Conservation (phyloP, 2,888 invertebrate species). For the Poecilobothrus nobilitatus region DNA sequence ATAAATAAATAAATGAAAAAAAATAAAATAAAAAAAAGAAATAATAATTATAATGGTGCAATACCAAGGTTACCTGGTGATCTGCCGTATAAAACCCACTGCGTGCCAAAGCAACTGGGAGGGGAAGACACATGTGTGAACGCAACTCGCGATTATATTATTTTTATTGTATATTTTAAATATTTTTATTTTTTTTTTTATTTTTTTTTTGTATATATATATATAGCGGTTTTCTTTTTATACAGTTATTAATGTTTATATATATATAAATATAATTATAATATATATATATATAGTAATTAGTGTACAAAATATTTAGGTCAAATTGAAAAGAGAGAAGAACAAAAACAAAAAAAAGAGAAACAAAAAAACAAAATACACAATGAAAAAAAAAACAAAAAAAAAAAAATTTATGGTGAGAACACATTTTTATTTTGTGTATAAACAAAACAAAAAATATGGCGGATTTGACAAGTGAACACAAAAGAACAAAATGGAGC, state of each 20-base stretch:
- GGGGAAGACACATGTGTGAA: conserved; percentile 31
- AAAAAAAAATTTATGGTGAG: too few species aligned
- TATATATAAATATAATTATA: neutral
- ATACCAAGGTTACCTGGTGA: conserved; percentile 49
- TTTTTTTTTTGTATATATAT: conserved; percentile 18
- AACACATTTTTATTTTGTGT: neutral
- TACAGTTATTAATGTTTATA: neutral
- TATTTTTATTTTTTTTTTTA: conserved; percentile 14
- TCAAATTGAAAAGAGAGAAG: conserved; percentile 13
- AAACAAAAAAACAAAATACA: neutral
- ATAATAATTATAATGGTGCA: conserved; percentile 46
- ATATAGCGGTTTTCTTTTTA: neutral
- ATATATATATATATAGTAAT: conserved; percentile 18
- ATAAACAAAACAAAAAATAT: neutral
- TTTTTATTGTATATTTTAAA: neutral
- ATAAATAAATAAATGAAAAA: neutral
- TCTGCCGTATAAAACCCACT: conserved; percentile 57
- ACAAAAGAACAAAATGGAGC: too few species aligned
- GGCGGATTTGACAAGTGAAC: neutral
- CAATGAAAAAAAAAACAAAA: neutral
- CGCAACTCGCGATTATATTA: conserved; percentile 24
- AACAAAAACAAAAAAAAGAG: conserved; percentile 15
- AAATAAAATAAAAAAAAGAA: conserved; percentile 23
- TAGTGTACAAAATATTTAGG: conserved; percentile 15
- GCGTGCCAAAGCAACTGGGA: conserved; percentile 52